Conservation (phyloP, 2,888 invertebrate genomes). For the Ormyrus thymus region DNA sequence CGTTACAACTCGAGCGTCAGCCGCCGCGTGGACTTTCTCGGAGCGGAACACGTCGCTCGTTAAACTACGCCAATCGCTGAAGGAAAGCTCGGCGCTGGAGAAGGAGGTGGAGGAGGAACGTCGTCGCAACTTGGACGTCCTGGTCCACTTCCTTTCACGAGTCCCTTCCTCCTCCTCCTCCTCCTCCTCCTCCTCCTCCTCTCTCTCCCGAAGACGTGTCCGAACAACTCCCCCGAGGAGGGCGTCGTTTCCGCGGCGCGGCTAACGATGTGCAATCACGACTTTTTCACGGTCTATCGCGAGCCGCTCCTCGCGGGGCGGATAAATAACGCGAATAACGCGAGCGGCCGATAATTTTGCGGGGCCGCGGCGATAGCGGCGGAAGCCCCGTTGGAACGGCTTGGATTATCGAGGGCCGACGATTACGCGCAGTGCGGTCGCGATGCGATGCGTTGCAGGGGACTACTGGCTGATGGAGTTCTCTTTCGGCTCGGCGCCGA, state of each 20-base stretch:
- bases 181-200: neutral
- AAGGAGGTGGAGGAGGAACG: neutral
- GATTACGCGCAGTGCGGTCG: too few relatives aligned
- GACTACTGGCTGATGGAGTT: too few relatives aligned
- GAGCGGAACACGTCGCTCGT: constrained; percentile 44
- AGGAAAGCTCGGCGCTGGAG: constrained; percentile 11
- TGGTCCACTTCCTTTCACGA: constrained; percentile 31
- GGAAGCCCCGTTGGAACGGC: too few relatives aligned
- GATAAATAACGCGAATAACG: constrained; percentile 73
- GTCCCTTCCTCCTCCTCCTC: constrained; percentile 6
- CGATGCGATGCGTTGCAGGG: too few relatives aligned
- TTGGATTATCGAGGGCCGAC: too few relatives aligned
- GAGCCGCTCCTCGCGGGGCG: constrained; percentile 68
- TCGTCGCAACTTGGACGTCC: constrained; percentile 30
- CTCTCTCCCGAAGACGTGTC: constrained; percentile 27
- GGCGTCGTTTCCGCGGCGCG: constrained; percentile 71
- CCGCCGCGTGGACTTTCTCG: neutral
- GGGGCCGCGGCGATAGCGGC: neutral
- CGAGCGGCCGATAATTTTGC: constrained; percentile 41
- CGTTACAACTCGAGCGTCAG: constrained; percentile 26
- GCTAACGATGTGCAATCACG: constrained; percentile 73
- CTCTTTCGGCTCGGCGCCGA: too few relatives aligned
- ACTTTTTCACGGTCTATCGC: constrained; percentile 58
- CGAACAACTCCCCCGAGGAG: constrained; percentile 31
- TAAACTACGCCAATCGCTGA: constrained; percentile 51